A percentile compares a stretch with the other conserved stretches of the same genome.
phyloP scores from a whole-genome alignment of 1,140 invertebrate species.

The Arion vulgaris region DNA sequence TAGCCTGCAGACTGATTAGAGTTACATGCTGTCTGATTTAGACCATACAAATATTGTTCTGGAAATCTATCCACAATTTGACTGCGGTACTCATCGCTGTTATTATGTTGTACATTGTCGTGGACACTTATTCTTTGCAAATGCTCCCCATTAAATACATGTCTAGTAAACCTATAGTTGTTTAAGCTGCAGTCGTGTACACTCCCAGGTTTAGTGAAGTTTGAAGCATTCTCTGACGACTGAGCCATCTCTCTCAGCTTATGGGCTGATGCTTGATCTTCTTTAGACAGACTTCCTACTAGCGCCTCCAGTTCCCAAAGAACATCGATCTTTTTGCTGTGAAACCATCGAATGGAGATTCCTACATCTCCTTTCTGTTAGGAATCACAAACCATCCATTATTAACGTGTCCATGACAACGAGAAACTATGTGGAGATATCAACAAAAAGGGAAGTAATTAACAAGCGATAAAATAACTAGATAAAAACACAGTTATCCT shows the following conservation, averaged over 20 bases:
- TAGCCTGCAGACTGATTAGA: neutral
- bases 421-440: too few relatives aligned
- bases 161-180: neutral
- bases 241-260: neutral
- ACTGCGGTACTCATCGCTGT: neutral
- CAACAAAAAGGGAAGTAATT: too few relatives aligned
- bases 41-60: neutral
- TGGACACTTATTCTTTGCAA: neutral
- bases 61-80: neutral
- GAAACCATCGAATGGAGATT: neutral
- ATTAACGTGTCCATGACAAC: too few relatives aligned
- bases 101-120: neutral
- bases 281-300: neutral
- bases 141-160: neutral
- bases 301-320: conserved; percentile 30
- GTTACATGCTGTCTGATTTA: neutral
- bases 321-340: neutral
- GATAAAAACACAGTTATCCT: too few relatives aligned
- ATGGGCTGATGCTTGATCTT: neutral
- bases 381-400: too few relatives aligned
- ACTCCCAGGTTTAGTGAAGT: neutral
- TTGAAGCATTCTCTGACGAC: neutral
- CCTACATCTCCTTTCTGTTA: conserved; percentile 26
- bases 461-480: too few relatives aligned
- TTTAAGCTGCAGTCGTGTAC: neutral